Evolutionary conservation across 2,888 invertebrate species (phyloP), one percentile per base, ranked within the genome.

Genomic region (Lomographa bimaculata): DNA sequence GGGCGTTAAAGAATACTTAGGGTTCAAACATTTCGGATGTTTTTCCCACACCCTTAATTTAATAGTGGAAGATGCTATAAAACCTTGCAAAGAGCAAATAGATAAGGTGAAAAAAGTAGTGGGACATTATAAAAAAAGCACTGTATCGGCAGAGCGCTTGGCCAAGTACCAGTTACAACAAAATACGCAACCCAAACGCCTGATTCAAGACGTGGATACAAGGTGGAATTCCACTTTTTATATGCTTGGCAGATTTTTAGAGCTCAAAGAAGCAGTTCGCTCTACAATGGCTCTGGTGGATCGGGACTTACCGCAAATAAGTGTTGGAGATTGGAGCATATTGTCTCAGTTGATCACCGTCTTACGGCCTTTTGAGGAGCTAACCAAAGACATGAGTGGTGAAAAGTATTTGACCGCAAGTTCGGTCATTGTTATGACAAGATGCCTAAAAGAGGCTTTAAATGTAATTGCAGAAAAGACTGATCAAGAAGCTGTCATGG

Each of bases 21-120:
- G 41, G 6, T 50, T 50, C 48, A 60, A 57, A 16, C 50, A 62
- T 47, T 64, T 57, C 45, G 59, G 55, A 0, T 66, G 64, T 8
- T 57, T 39, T 33, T 51, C 48, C 4, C 57, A 61, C 8, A 46
- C 28, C 3, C 19, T 56, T 0, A 58, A 60, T 34, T 16, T 57
- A 12, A 34, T 54, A 3, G 56, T 57, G 0, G 32, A 52, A 26
- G 16, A 56, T 14, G 52, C 54, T 2, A 24, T 60, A 3, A 3
- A 40, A 1, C n/a, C 24, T 6, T 6, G 12, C 0, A 16, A 48
- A 16, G 6, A 7, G 0, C 7, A 26, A 1, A 39, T 50, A 1
- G 52, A 50, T 2, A 59, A 60, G 43, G 45, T 57, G 0, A 59
- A 57, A 35, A 26, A 17, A 1, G 50, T 50, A 7, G 51, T 57